A percentile compares a stretch with the other conserved stretches of the same genome.
Evolutionary conservation across 1,140 invertebrate genomes (phyloP).

Genomic region (Drosophila athabasca): DNA sequence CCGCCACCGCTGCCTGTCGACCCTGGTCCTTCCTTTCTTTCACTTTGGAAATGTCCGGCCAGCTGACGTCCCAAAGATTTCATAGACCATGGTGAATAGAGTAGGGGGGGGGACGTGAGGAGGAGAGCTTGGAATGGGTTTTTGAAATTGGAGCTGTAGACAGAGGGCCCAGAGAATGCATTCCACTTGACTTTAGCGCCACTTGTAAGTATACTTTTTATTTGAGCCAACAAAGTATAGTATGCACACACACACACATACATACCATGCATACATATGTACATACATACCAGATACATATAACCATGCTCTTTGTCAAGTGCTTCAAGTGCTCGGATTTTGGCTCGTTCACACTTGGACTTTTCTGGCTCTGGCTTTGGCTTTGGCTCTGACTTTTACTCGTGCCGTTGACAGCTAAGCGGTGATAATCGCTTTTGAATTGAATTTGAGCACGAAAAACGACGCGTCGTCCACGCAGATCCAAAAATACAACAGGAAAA

Average conservation of each 20-base stretch:
- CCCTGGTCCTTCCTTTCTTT: constrained; percentile 1
- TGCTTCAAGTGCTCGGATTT: constrained; percentile 60
- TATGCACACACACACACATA: constrained; percentile 41
- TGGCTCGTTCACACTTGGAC: constrained; percentile 41
- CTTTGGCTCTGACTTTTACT: constrained; percentile 38
- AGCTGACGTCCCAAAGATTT: constrained; percentile 60
- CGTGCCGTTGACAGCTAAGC: constrained; percentile 78
- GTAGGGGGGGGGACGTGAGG: too few species aligned
- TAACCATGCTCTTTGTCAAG: constrained; percentile 60
- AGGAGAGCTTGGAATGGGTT: neutral
- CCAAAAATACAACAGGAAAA: constrained; percentile 60
- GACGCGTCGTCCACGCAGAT: constrained; percentile 52
- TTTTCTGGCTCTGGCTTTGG: constrained; percentile 4
- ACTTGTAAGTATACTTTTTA: constrained; percentile 81
- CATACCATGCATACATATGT: constrained; percentile 6
- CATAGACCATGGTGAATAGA: neutral
- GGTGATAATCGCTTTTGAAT: constrained; percentile 81
- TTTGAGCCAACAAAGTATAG: constrained; percentile 69
- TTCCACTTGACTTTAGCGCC: constrained; percentile 77
- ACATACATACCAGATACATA: constrained; percentile 5
- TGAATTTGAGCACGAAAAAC: constrained; percentile 70
- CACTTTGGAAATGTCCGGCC: constrained; percentile 69
- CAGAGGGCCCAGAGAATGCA: constrained; percentile 29
- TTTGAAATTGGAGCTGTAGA: neutral
- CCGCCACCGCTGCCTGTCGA: neutral